phyloP scores from a whole-genome alignment of 2,888 invertebrate species.

The Hymenopus coronatus region DNA sequence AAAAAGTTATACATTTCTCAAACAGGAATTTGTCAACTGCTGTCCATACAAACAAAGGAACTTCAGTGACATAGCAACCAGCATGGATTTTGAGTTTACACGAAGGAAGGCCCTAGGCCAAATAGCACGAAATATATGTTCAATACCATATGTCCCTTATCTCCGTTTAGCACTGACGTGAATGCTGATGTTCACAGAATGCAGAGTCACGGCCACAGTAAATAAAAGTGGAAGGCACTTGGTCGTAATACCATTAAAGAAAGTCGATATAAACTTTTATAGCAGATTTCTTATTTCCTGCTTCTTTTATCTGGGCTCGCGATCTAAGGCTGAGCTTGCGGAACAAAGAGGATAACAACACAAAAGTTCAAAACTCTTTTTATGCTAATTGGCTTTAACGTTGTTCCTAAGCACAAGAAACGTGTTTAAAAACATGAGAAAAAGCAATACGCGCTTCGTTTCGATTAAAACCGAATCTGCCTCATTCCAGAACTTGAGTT shows the following conservation, averaged over 20 bases:
- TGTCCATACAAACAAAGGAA: too few species aligned
- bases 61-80: too few species aligned
- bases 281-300: background rate
- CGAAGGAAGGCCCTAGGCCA: too few species aligned
- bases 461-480: background rate
- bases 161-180: background rate
- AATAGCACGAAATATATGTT: too few species aligned
- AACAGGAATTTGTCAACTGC: too few species aligned
- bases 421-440: background rate
- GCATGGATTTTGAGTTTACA: too few species aligned
- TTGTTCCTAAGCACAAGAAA: background rate
- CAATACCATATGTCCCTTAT: too few species aligned
- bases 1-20: too few species aligned
- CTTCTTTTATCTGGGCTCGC: background rate
- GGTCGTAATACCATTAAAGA: background rate
- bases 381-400: background rate
- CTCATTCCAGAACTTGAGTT: too few species aligned
- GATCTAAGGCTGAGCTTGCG: background rate
- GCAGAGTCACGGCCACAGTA: background rate
- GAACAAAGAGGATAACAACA: background rate
- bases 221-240: background rate
- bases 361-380: background rate
- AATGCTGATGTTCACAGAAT: background rate
- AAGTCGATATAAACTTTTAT: background rate
- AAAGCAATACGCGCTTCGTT: background rate